Evolutionary conservation across 2,797 vertebrate genomes (phyloP), one percentile per base, ranked within the genome.

Genomic region (Bovichtus variegatus): DNA sequence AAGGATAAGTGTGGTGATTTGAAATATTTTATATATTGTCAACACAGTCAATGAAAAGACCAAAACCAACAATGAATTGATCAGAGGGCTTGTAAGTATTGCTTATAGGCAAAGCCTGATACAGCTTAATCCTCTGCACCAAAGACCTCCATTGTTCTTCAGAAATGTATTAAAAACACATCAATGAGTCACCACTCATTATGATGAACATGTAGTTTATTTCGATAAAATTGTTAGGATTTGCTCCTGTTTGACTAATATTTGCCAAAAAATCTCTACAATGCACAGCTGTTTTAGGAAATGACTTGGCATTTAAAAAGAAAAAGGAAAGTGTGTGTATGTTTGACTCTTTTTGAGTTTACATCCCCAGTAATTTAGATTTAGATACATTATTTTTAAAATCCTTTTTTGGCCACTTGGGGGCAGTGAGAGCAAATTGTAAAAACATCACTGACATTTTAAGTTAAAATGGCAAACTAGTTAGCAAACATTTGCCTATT

Each of bases 31-130:
- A 27, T 27, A 50, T 70, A 36, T 6, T 12, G 29, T 66, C 31
- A 70, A 23, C 23, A 64, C 18, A 72, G 40, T n/a, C 25, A 6
- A 53, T 2, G 13, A 62, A 67, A 67, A 43, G 18, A 60, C n/a
- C 10, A 25, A 78, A 55, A 34, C 19, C 25, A 16, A 47, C n/a
- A 53, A 43, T 21, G 6, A 51, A 2, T 40, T 27, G 23, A 65
- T 66, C 13, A 15, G 18, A 27, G 18, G n/a, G n/a, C 16, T 23
- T 23, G 6, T 36, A 18, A 34, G 9, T 46, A 19, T 25, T 62
- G 29, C 41, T 43, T 40, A 7, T n/a, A 47, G 46, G 59, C 46
- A 59, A 25, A 60, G 6, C 46, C 34, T 34, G 31, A 34, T 34
- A 34, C 31, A 34, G 31, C 41, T 29, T 29, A 54, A 47, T 21